Percentiles rank a stretch among this genome's conserved stretches.
phyloP scores from a whole-genome alignment of 2,888 invertebrate genomes.

The Plutella xylostella region DNA sequence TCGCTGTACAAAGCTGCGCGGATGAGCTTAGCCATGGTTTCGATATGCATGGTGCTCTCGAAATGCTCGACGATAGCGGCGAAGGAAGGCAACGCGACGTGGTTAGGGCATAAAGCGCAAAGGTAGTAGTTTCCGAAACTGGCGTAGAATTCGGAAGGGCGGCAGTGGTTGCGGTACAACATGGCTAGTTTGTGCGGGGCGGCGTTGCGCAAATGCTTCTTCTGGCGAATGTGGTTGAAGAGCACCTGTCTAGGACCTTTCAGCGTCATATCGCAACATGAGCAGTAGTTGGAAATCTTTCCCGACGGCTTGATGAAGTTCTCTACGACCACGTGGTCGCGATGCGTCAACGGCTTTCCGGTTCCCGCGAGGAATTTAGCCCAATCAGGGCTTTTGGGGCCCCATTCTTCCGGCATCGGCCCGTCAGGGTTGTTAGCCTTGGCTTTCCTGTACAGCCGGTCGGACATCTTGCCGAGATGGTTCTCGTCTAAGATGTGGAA shows the following conservation, averaged over 20 bases:
- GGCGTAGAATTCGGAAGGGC: constrained; percentile 54
- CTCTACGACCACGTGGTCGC: constrained; percentile 56
- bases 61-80: constrained; percentile 54
- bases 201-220: constrained; percentile 57
- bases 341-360: constrained; percentile 47
- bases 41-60: constrained; percentile 45
- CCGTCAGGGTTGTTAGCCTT: constrained; percentile 42
- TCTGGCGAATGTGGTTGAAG: constrained; percentile 60
- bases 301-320: constrained; percentile 59
- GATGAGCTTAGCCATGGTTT: constrained; percentile 42
- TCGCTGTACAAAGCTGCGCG: constrained; percentile 33
- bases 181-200: constrained; percentile 48
- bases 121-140: constrained; percentile 60
- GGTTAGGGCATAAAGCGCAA: constrained; percentile 47
- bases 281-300: constrained; percentile 53
- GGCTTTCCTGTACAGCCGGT: constrained; percentile 44
- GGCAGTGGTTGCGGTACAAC: constrained; percentile 51
- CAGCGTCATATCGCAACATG: constrained; percentile 56
- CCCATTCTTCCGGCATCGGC: constrained; percentile 55
- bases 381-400: constrained; percentile 57
- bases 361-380: constrained; percentile 54
- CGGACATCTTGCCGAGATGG: constrained; percentile 49
- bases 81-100: constrained; percentile 49
- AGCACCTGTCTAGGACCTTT: constrained; percentile 58
- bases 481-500: constrained; percentile 54